Evolutionary conservation across 2,888 invertebrate genomes (phyloP).

Genomic region (Acanthosoma haemorrhoidale): DNA sequence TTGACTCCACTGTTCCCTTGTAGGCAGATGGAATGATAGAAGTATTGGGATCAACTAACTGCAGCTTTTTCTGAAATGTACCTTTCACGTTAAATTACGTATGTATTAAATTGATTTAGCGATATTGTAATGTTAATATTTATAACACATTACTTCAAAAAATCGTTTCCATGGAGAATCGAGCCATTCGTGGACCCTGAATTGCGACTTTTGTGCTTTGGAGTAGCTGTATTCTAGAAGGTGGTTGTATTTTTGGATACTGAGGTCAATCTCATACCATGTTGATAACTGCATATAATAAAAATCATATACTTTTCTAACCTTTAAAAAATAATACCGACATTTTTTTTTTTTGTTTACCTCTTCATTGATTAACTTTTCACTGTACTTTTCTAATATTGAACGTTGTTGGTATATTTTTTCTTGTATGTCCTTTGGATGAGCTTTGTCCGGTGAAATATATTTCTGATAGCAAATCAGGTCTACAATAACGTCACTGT

Average conservation of each 20-base stretch:
- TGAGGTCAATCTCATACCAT: constrained; percentile 16
- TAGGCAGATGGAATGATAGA: background rate
- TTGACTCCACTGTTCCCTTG: background rate
- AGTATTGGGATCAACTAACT: constrained; percentile 9
- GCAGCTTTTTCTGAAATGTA: constrained; percentile 16
- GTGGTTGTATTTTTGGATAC: constrained; percentile 13
- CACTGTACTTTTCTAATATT: constrained; percentile 63
- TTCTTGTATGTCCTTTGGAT: background rate
- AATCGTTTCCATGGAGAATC: constrained; percentile 70
- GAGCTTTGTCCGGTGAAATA: background rate
- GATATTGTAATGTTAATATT: background rate
- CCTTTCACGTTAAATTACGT: background rate
- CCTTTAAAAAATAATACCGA: too few relatives aligned
- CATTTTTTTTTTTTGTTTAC: background rate
- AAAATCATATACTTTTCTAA: too few relatives aligned
- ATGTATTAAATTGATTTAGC: background rate
- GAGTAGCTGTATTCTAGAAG: constrained; percentile 58
- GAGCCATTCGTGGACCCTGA: constrained; percentile 71
- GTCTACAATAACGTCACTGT: constrained; percentile 81
- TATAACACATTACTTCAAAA: constrained; percentile 46
- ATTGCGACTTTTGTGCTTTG: constrained; percentile 60
- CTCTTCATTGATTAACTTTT: constrained; percentile 56
- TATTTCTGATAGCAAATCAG: constrained; percentile 69
- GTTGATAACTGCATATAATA: background rate
- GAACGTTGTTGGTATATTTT: background rate